Percentiles rank a stretch among this genome's conserved stretches.
These are phyloP conservation scores for Lamproptera curius DNA, from an alignment of 2,888 invertebrate genomes.

Conservation along the genomic window DNA sequence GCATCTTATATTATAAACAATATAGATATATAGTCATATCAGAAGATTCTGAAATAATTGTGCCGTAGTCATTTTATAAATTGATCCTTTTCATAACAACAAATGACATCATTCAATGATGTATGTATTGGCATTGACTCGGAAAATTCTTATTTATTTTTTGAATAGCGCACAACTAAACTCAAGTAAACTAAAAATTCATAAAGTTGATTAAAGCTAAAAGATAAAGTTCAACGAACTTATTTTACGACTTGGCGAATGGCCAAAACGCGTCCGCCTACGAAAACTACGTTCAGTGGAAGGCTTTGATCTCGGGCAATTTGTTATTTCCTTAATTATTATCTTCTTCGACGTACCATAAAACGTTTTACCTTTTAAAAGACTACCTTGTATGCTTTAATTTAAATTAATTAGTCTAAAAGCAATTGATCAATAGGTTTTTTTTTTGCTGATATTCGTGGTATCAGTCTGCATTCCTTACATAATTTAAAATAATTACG, in stretches of 20 bases:
- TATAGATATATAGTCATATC: too few species aligned
- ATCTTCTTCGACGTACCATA: constrained; percentile 2
- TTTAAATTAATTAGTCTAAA: neutral
- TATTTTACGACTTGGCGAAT: constrained; percentile 7
- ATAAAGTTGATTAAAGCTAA: neutral
- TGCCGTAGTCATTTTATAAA: too few species aligned
- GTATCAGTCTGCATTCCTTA: too few species aligned
- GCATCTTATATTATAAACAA: too few species aligned
- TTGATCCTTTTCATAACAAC: too few species aligned
- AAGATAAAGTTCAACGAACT: constrained; percentile 10
- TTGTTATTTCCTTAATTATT: constrained; percentile 15
- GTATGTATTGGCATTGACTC: too few species aligned
- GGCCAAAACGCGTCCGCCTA: constrained; percentile 7
- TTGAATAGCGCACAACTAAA: too few species aligned
- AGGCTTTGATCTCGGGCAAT: constrained; percentile 7
- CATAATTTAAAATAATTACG: too few species aligned
- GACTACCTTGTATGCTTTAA: neutral
- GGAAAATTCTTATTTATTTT: too few species aligned
- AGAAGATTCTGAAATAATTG: too few species aligned
- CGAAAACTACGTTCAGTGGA: neutral
- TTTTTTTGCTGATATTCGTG: neutral
- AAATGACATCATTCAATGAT: too few species aligned
- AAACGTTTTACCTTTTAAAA: constrained; percentile 2
- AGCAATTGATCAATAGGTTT: neutral
- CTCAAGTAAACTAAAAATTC: too few species aligned